Evolutionary conservation across 1,140 invertebrate genomes (phyloP), one percentile per base, ranked within the genome.

Genomic region (Latrodectus geometricus): DNA sequence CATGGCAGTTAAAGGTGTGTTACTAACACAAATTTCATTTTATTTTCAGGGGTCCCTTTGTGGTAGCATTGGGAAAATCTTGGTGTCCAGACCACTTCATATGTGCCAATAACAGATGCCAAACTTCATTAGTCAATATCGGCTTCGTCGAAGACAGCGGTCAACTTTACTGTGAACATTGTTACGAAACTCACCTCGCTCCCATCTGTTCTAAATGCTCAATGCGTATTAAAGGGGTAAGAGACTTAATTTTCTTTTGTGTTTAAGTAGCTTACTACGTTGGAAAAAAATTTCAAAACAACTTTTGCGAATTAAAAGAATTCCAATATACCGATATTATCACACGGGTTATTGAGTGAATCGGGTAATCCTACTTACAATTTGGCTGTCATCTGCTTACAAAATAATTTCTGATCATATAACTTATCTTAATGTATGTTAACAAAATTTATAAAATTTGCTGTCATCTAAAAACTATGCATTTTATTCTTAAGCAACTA

Each of bases 61-160:
- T 99, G 86, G 95, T 97, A 75, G 98, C 98, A 50, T 92, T 99
- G 90, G 97, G 97, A 70, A 97, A 98, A 90, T 98, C 97, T 88
- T 99, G 98, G 97, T 99, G 99, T 90, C 98, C 98, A 0, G 97
- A 99, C 89, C 98, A 99, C 91, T 99, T 99, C 91, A 93, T 96
- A 56, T 99, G 99, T 91, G 95, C 96, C 52, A 99, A 98, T 89
- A 93, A 94, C 11, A 94, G 95, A 88, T 99, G 98, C 92, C 94
- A 94, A 89, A 95, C 96, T 84, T 95, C 94, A 15, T 93, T 99
- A 84, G 95, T 98, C 90, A 97, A 99, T 90, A 96, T 98, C 89
- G 98, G 98, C 0, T 99, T 99, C 90, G 97, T 99, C 35, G 98
- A 99, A 92, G 98, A 99, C 91, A 95, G 95, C 89, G 97, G 96